A percentile compares a stretch with the other conserved stretches of the same genome.
phyloP scores from a whole-genome alignment of 1,140 invertebrate genomes.

The Leptopilina boulardi region DNA sequence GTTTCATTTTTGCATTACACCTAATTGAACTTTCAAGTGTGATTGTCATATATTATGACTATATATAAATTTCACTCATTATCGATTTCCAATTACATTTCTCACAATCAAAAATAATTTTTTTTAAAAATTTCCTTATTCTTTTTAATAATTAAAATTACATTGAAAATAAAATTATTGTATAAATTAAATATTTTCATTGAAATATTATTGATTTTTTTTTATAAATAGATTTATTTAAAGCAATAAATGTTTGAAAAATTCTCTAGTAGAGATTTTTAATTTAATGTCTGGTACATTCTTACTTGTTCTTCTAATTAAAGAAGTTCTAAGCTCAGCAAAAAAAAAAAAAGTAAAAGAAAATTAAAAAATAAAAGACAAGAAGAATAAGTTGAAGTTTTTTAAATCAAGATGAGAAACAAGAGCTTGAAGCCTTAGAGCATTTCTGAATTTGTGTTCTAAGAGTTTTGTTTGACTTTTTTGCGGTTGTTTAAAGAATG shows the following conservation, averaged over 20 bases:
- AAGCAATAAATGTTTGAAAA: too few species aligned
- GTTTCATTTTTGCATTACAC: conserved; percentile 20
- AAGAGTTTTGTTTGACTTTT: conserved; percentile 8
- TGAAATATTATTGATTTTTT: too few species aligned
- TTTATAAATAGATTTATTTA: too few species aligned
- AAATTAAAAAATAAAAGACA: neutral
- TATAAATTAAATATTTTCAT: too few species aligned
- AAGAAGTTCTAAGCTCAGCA: neutral
- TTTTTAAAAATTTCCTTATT: too few species aligned
- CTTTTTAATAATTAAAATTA: too few species aligned
- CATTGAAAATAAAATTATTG: too few species aligned
- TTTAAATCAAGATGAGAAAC: neutral
- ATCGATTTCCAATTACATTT: neutral
- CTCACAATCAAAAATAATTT: neutral
- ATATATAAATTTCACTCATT: neutral
- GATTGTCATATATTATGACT: neutral
- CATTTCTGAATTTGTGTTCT: neutral
- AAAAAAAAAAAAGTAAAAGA: too few species aligned
- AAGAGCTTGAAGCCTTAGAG: neutral
- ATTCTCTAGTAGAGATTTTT: too few species aligned
- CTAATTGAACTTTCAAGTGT: conserved; percentile 28
- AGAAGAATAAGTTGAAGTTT: neutral
- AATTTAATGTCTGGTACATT: neutral
- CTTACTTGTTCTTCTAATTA: neutral
- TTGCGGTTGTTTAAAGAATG: neutral